Conservation (phyloP, 2,797 vertebrate genomes). For the Rhinophrynus dorsalis region DNA sequence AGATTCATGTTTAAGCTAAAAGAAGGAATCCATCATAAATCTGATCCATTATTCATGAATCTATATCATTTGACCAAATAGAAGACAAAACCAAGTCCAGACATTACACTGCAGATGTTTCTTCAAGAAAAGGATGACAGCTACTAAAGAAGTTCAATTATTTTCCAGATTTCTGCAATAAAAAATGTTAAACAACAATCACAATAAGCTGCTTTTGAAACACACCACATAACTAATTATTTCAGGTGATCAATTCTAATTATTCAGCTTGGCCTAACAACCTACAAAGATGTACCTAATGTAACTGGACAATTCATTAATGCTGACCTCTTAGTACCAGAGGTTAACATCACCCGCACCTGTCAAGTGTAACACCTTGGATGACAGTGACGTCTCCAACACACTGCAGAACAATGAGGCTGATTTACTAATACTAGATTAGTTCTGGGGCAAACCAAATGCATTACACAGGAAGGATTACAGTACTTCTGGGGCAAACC, state of each 20-base stretch:
- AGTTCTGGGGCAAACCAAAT: too few species aligned
- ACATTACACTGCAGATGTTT: slow-evolving; percentile 37
- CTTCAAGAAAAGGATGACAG: slow-evolving; percentile 8
- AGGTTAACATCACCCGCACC: too few species aligned
- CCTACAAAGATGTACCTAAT: too few species aligned
- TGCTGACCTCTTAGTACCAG: too few species aligned
- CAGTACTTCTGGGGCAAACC: too few species aligned
- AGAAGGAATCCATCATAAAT: slow-evolving; percentile 55
- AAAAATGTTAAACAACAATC: not conserved
- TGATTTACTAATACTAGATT: too few species aligned
- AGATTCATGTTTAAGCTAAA: slow-evolving; percentile 48
- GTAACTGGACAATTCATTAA: too few species aligned
- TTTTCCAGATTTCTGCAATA: not conserved
- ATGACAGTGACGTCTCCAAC: too few species aligned
- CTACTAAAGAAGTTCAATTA: not conserved
- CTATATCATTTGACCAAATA: slow-evolving; percentile 54
- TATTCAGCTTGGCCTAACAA: not conserved
- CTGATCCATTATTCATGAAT: slow-evolving; percentile 65
- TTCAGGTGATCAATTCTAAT: not conserved
- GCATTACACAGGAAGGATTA: too few species aligned
- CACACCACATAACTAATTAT: not conserved
- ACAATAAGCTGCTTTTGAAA: not conserved
- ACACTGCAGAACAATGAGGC: too few species aligned
- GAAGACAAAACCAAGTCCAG: slow-evolving; percentile 29
- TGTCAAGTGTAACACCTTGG: too few species aligned